Percentiles rank a stretch among this genome's conserved stretches.
Conservation (phyloP, 2,113 vertebrate species). For the Cacatua alba region DNA sequence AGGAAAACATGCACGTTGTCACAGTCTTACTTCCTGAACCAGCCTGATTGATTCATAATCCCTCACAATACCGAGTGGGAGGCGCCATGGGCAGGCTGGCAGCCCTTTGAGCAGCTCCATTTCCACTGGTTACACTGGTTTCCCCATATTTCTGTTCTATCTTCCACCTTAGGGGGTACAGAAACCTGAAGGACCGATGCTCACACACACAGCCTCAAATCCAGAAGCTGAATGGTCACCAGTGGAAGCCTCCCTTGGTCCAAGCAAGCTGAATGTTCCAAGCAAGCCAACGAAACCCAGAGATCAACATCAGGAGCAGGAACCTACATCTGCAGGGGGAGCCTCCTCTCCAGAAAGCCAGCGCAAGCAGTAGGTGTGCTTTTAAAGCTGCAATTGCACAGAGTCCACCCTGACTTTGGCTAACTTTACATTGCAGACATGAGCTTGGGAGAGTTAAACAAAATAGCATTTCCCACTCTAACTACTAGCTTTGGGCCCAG, state of each 20-base stretch:
- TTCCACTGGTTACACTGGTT: not conserved
- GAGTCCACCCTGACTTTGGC: not conserved
- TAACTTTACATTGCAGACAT: not conserved
- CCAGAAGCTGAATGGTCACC: not conserved
- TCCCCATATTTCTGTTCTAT: not conserved
- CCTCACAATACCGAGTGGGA: not conserved
- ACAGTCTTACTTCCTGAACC: slow-evolving; percentile 33
- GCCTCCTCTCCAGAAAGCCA: not conserved
- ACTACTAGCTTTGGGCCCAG: not conserved
- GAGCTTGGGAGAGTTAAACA: not conserved
- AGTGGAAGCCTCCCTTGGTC: not conserved
- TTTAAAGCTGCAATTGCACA: not conserved
- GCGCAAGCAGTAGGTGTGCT: not conserved
- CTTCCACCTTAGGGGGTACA: not conserved
- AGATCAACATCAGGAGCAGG: not conserved
- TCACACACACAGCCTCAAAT: not conserved
- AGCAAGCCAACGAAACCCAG: not conserved
- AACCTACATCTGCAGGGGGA: not conserved
- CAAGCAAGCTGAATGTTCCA: not conserved
- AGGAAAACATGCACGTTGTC: slow-evolving; percentile 34
- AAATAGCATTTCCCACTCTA: not conserved
- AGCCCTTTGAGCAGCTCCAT: not conserved
- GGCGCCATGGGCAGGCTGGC: not conserved
- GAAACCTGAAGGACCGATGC: not conserved
- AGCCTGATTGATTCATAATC: slow-evolving; percentile 51